Base-by-base conservation (phyloP, 1,140 invertebrate genomes). In the Asbolus verrucosus region DNA sequence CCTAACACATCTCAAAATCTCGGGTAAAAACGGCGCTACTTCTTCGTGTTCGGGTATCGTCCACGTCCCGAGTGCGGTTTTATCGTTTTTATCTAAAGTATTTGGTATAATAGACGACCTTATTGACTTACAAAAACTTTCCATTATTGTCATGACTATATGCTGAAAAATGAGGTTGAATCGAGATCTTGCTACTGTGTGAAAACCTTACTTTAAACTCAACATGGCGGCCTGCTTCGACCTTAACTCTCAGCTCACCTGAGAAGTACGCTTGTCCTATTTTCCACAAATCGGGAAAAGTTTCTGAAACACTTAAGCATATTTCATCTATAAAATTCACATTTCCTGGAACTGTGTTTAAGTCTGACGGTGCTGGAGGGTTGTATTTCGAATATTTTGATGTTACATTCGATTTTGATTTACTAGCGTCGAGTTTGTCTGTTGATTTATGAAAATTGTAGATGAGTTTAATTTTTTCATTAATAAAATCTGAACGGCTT, bases 241-340 rank as follows among this genome's bases (percentile, higher is more conserved):
- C 87, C 65, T 88, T 87, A 0, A 90, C 87, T 72, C 90, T 86
- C 6, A 97, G 79, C 76, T 95, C 93, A 1, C 92, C 93, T 8
- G 88, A 90, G 78, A 97, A 95, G 82, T 97, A 97, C 54, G 91
- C 89, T 79, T 95, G 93, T 1, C 94, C 94, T 1, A 97, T 84
- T 81, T 92, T 91, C 94, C 94, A 96, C 6, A 97, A 83, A 81
- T 95, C 92, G 0, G 94, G 93, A 71, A 94, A 88, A 50, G 89
- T 87, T 69, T 89, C 84, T 6, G 85, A 85, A 36, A 94, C 84
- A 39, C 90, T 84, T 19, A 91, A 87, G 63, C 88, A 90, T 30
- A 94, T 81, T 71, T 91, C 88, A 81, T 93, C 92, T 5, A 92
- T 84, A 81, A 91, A 94, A 41, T 88, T 80, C 6, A 94, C 87